A percentile compares a stretch with the other conserved stretches of the same genome.
phyloP scores from a whole-genome alignment of 2,888 invertebrate genomes.

The Hirudinaria manillensis region DNA sequence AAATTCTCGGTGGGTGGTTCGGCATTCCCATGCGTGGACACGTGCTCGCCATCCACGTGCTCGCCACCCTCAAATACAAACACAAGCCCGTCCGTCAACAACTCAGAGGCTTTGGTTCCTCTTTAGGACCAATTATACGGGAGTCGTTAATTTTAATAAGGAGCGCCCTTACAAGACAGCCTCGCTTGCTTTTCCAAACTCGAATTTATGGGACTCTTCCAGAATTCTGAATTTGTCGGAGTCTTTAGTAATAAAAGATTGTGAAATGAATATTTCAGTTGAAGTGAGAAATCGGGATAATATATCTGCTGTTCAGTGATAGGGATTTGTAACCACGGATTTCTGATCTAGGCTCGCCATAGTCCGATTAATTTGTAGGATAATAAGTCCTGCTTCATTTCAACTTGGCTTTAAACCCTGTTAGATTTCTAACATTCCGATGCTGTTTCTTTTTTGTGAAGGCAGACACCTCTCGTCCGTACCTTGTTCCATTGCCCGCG shows the following conservation, averaged over 20 bases:
- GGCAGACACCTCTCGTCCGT: too few relatives aligned
- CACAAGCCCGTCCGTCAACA: not conserved
- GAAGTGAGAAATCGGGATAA: too few relatives aligned
- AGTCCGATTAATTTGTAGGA: too few relatives aligned
- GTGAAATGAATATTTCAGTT: not conserved
- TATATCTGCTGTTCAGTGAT: too few relatives aligned
- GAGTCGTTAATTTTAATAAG: slow-evolving; percentile 13
- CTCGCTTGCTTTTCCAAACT: not conserved
- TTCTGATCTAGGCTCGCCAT: too few relatives aligned
- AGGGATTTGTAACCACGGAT: too few relatives aligned
- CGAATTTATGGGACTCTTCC: not conserved
- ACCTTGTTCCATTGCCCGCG: too few relatives aligned
- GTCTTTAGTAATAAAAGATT: not conserved
- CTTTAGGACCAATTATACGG: slow-evolving; percentile 1
- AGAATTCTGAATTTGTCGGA: not conserved
- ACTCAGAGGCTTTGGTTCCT: not conserved
- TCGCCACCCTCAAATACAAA: not conserved
- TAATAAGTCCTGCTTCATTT: too few relatives aligned
- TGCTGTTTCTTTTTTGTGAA: too few relatives aligned
- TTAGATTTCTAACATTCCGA: too few relatives aligned
- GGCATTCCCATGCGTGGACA: not conserved
- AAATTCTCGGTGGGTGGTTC: not conserved
- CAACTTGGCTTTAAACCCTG: too few relatives aligned
- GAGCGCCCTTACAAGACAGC: not conserved
- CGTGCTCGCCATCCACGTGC: not conserved